phyloP scores from a whole-genome alignment of 35 echinoderm and acorn worm species.

The Anneissia japonica region DNA sequence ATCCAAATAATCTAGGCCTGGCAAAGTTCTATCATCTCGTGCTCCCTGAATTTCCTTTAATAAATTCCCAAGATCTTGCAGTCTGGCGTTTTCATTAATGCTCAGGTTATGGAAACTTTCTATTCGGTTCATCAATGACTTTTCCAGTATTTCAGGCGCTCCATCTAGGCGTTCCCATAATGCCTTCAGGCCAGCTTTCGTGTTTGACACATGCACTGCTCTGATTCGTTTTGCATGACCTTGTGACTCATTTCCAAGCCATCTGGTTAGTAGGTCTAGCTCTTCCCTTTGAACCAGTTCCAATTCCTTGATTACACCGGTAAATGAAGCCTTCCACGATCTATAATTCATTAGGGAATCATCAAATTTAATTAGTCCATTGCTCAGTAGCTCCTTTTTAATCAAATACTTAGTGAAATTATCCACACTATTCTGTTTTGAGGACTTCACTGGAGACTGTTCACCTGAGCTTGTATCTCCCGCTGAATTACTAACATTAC shows the following conservation, averaged over 20 bases:
- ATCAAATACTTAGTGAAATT: constrained; percentile 1
- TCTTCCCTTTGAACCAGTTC: constrained; percentile 3
- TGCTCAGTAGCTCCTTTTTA: constrained; percentile 34
- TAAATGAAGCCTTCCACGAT: constrained; percentile 23
- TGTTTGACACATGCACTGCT: constrained; percentile 19
- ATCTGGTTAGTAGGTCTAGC: constrained; percentile 17
- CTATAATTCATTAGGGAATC: constrained; percentile 39
- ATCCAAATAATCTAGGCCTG: constrained; percentile 5
- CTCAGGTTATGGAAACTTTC: not conserved
- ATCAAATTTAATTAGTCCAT: constrained; percentile 47
- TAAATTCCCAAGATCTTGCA: not conserved
- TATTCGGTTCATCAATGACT: not conserved
- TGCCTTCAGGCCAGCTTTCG: constrained; percentile 16
- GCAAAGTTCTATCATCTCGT: not conserved
- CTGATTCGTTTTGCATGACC: not conserved
- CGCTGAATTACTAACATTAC: too few relatives aligned
- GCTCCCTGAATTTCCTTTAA: constrained; percentile 4
- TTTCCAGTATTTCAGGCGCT: not conserved
- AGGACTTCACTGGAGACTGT: too few relatives aligned
- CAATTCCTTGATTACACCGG: constrained; percentile 21
- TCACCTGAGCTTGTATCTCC: too few relatives aligned
- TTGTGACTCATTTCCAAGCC: constrained; percentile 23
- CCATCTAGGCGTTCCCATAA: constrained; percentile 26
- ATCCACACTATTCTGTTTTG: too few relatives aligned
- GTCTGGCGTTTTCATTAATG: not conserved